These are phyloP conservation scores for Tigriopus californicus DNA, from an alignment of 2,888 invertebrate species.

Conservation along the genomic window DNA sequence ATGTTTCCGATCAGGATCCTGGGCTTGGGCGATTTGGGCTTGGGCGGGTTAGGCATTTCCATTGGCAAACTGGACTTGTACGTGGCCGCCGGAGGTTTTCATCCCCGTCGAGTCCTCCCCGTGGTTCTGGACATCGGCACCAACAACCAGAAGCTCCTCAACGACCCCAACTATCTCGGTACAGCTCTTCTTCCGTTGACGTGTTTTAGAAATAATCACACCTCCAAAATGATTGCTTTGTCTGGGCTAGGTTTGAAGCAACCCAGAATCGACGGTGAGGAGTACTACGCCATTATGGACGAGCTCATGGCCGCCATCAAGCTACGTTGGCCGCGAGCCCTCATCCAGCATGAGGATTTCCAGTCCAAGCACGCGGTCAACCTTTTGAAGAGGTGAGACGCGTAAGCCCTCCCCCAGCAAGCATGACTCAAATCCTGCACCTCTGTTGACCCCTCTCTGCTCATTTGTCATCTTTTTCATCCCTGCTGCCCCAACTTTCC, in stretches of 20 bases:
- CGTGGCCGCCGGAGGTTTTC: constrained; percentile 15
- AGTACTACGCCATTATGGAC: constrained; percentile 14
- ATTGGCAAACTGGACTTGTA: constrained; percentile 13
- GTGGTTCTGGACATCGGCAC: constrained; percentile 13
- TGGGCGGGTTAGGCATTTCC: constrained; percentile 12
- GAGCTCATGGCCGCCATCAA: constrained; percentile 13
- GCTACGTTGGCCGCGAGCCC: constrained; percentile 10
- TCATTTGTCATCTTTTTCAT: background rate
- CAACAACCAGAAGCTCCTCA: background rate
- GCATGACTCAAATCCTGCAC: background rate
- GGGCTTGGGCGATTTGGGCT: constrained; percentile 11
- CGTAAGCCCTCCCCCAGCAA: no score
- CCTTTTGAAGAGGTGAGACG: constrained; percentile 3
- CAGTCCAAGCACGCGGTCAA: constrained; percentile 11
- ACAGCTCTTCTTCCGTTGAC: background rate
- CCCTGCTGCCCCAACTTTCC: no score
- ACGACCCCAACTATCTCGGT: constrained; percentile 1
- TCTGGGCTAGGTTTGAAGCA: background rate
- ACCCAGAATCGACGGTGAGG: constrained; percentile 9
- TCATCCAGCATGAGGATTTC: constrained; percentile 15
- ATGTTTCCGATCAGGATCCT: constrained; percentile 8
- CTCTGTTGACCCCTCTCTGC: background rate
- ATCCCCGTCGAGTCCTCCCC: constrained; percentile 10
- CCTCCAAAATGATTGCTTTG: background rate
- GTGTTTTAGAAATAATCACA: background rate